Conservation (phyloP, 2,888 invertebrate species). For the Zeuzera pyrina region DNA sequence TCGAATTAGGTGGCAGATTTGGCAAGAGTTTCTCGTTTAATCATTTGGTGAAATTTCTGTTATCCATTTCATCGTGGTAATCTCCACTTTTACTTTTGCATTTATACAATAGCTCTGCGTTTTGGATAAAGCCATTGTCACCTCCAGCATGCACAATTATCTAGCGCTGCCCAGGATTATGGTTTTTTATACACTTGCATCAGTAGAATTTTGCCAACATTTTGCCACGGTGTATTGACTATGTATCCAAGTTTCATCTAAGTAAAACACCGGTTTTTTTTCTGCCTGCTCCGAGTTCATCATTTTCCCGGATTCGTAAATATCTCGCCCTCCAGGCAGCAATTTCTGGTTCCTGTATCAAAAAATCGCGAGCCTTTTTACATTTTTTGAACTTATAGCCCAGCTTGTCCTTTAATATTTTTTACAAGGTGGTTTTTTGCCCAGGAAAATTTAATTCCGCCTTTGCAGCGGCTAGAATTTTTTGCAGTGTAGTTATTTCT, state of each 20-base stretch:
- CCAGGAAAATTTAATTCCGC: conserved; percentile 17
- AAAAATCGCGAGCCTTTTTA: conserved; percentile 8
- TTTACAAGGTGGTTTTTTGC: conserved; percentile 10
- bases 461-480: conserved; percentile 14
- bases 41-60: conserved; percentile 16
- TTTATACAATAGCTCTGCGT: conserved; percentile 1
- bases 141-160: conserved; percentile 1
- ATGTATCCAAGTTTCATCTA: conserved; percentile 7
- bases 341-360: conserved; percentile 19
- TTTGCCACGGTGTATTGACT: neutral
- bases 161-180: neutral
- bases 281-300: conserved; percentile 15
- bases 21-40: conserved; percentile 17
- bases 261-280: conserved; percentile 18
- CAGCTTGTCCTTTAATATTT: conserved; percentile 11
- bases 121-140: neutral
- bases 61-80: conserved; percentile 7
- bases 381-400: conserved; percentile 17
- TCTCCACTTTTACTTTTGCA: too few relatives aligned
- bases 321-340: conserved; percentile 21
- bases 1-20: conserved; percentile 17
- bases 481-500: too few relatives aligned
- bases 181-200: too few relatives aligned
- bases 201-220: conserved; percentile 3
- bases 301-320: conserved; percentile 18